A percentile compares a stretch with the other conserved stretches of the same genome.
phyloP scores from a whole-genome alignment of 2,797 vertebrate species.

The Lophius americanus region DNA sequence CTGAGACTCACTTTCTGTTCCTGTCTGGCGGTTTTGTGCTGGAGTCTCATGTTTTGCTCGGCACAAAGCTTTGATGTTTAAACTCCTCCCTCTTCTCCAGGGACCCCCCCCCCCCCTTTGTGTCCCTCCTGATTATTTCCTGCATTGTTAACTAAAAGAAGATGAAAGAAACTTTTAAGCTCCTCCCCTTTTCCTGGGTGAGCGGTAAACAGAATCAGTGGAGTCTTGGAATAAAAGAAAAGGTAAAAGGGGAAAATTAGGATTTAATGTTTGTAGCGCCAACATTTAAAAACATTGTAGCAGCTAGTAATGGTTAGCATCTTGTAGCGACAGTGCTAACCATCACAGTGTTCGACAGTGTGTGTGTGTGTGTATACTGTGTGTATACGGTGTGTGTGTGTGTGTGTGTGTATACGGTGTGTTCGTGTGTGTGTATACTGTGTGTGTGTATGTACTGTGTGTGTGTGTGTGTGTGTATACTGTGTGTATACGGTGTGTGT shows the following conservation, averaged over 20 bases:
- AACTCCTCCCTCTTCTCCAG: constrained; percentile 59
- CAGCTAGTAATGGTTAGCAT: too few relatives aligned
- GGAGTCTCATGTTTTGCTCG: constrained; percentile 81
- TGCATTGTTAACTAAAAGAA: constrained; percentile 72
- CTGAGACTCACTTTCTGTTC: constrained; percentile 8
- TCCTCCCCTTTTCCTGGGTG: constrained; percentile 5
- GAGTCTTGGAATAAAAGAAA: too few relatives aligned
- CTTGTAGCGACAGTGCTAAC: too few relatives aligned
- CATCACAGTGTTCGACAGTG: neutral
- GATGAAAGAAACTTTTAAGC: constrained; percentile 74
- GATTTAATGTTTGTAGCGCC: too few relatives aligned
- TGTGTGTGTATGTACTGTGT: too few relatives aligned
- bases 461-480: constrained; percentile 1
- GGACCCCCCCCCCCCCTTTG: constrained; percentile 15
- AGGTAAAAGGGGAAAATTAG: too few relatives aligned
- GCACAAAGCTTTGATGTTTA: constrained; percentile 79
- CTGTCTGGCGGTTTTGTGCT: constrained; percentile 66
- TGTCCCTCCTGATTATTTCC: constrained; percentile 52
- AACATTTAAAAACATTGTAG: too few relatives aligned
- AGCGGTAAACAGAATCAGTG: too few relatives aligned
- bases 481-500: neutral
- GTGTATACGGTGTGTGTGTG: too few relatives aligned
- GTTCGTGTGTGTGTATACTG: constrained; percentile 1
- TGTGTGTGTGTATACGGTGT: neutral
- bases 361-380: neutral